These are phyloP conservation scores for Pelobates fuscus DNA, from an alignment of 2,113 vertebrate species.

Conservation along the genomic window DNA sequence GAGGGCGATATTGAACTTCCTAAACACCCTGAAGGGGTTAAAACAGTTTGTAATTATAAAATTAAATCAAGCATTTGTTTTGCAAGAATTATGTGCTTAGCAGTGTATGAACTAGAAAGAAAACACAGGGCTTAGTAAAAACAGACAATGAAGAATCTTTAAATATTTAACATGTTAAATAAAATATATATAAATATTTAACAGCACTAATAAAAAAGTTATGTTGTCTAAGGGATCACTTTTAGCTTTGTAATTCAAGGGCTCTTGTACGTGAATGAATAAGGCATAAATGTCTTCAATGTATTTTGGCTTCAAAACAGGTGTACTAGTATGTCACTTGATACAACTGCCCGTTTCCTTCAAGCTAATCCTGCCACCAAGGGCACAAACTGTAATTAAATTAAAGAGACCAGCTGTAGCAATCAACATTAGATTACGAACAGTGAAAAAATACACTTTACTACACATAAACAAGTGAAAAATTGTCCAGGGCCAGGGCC, in stretches of 20 bases:
- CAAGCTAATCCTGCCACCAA: constrained; percentile 60
- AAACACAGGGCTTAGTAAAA: no score
- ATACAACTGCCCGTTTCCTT: constrained; percentile 65
- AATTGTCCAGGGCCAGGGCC: no score
- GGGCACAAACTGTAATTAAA: constrained; percentile 70
- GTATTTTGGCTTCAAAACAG: constrained; percentile 66
- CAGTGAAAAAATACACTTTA: constrained; percentile 51
- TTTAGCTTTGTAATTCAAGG: constrained; percentile 55
- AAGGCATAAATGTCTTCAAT: constrained; percentile 61
- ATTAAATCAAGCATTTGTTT: no score
- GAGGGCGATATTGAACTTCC: no score
- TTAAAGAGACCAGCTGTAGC: constrained; percentile 57
- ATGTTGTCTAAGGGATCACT: constrained; percentile 52
- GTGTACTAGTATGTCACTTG: constrained; percentile 64
- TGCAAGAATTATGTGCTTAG: no score
- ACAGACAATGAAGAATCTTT: constrained; percentile 20
- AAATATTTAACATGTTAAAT: constrained; percentile 45
- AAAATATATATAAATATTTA: constrained; percentile 59
- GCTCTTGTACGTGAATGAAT: constrained; percentile 61
- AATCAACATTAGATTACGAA: constrained; percentile 48
- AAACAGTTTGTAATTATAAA: no score
- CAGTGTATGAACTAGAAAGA: no score
- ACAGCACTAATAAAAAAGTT: constrained; percentile 58
- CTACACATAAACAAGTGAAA: constrained; percentile 53
- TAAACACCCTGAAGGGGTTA: no score